Conservation (phyloP, 2,888 invertebrate species). For the Fabriciana adippe region DNA sequence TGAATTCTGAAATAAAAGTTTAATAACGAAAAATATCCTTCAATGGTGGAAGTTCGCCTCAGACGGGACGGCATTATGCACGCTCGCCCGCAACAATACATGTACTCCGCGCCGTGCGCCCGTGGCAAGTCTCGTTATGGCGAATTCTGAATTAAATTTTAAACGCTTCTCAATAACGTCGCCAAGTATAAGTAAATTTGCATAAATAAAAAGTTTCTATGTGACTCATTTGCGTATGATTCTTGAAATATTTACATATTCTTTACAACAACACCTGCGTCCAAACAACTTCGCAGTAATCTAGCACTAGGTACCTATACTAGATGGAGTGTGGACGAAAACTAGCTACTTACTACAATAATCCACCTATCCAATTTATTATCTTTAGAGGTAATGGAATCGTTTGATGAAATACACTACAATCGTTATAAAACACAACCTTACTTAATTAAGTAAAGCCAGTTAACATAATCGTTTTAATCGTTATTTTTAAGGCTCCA, state of each 20-base stretch:
- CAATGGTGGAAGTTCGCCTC: constrained; percentile 13
- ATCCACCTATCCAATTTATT: too few relatives aligned
- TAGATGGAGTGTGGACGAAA: too few relatives aligned
- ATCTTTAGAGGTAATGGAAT: too few relatives aligned
- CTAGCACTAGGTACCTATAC: too few relatives aligned
- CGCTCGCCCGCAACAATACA: constrained; percentile 17
- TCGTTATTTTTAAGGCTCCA: too few relatives aligned
- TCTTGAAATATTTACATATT: background rate
- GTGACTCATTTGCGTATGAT: background rate
- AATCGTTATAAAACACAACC: too few relatives aligned
- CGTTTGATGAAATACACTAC: too few relatives aligned
- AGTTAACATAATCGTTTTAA: too few relatives aligned
- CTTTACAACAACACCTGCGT: too few relatives aligned
- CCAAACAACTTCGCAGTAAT: too few relatives aligned
- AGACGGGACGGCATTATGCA: constrained; percentile 8
- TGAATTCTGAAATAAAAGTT: constrained; percentile 23
- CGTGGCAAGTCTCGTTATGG: background rate
- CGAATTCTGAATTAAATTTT: constrained; percentile 13
- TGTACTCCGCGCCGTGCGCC: background rate
- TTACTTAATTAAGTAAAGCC: too few relatives aligned
- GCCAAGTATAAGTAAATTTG: constrained; percentile 2
- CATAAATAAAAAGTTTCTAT: constrained; percentile 3
- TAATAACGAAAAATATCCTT: constrained; percentile 18
- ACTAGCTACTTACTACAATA: too few relatives aligned
- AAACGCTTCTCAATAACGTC: constrained; percentile 10